These are phyloP conservation scores for Idaea aversata DNA, from an alignment of 2,888 invertebrate genomes.

Conservation along the genomic window DNA sequence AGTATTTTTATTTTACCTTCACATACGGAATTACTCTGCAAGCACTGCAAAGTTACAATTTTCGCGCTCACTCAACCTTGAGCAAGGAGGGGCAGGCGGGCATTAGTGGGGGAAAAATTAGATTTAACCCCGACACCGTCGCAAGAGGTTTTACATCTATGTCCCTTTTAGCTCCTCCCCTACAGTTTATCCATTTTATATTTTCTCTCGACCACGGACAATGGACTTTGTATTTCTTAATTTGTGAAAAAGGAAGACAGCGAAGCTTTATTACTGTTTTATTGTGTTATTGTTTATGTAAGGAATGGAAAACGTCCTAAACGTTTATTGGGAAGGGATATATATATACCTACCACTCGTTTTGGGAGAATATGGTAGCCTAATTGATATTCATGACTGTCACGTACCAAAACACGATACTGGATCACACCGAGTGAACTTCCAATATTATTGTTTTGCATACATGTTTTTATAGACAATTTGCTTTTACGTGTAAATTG, in stretches of 20 bases:
- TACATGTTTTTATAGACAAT: conserved; percentile 17
- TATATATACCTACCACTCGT: conserved; percentile 4
- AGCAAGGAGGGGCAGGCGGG: conserved; percentile 49
- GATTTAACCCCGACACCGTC: conserved; percentile 69
- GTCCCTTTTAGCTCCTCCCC: conserved; percentile 54
- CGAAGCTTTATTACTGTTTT: conserved; percentile 10
- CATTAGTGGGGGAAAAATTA: conserved; percentile 74
- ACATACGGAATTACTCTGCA: conserved; percentile 37
- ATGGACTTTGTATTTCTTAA: conserved; percentile 52
- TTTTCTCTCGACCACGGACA: conserved; percentile 48
- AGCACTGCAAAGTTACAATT: conserved; percentile 58
- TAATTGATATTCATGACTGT: conserved; percentile 22
- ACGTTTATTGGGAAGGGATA: conserved; percentile 14
- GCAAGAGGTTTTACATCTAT: conserved; percentile 50
- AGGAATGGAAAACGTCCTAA: conserved; percentile 15
- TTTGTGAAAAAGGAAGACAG: conserved; percentile 37
- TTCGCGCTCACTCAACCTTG: conserved; percentile 67
- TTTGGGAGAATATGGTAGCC: conserved; percentile 11
- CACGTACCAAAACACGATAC: conserved; percentile 17
- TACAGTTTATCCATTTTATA: conserved; percentile 61
- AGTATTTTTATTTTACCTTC: conserved; percentile 29
- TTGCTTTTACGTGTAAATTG: conserved; percentile 19
- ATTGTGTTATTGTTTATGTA: conserved; percentile 13
- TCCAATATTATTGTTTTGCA: conserved; percentile 13
- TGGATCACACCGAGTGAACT: conserved; percentile 12